Evolutionary conservation across 2,797 vertebrate species (phyloP), one percentile per base, ranked within the genome.

Genomic region (Peromyscus aztecus): DNA sequence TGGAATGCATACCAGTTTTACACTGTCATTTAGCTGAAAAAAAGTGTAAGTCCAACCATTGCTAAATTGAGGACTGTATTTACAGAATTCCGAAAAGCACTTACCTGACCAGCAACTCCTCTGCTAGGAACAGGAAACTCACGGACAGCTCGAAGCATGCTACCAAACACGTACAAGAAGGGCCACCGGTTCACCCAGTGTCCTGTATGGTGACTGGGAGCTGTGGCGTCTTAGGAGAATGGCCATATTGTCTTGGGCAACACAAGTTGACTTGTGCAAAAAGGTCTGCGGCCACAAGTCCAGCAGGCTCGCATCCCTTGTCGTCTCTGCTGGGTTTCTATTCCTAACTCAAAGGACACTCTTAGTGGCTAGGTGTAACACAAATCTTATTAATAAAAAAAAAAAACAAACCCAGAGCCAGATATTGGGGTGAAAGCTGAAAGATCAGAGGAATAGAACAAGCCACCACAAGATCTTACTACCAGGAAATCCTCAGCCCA

Each of bases 81-180:
- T 80, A 91, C 40, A 27, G 40, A 94, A 93, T 75, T 71, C 55
- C 34, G 29, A 86, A 65, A 89, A n/a, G 40, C 17, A 43, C n/a
- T 49, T 71, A 52, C 2, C 65, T 86, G 37, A 61, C n/a, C 49
- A 77, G 76, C 43, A 91, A 76, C n/a, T 31, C 43, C 27, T 86
- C 24, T 17, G 19, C 80, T 65, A 75, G 43, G 57, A 80, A 46
- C 89, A 76, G 77, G 23, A 55, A 75, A 91, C 24, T 65, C 59
- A 77, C 59, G 52, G 34, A 8, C 52, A 82, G 57, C 8, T 43
- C 24, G 43, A 43, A 37, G 23, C 4, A 24, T 24, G 27, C 52
- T 37, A 9, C 1, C 5, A 14, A 10, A 6, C 7, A 7, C 0
- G 2, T 19, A 13, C 1, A n/a, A 43, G 77, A 83, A 31, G 14